These are phyloP conservation scores for Philhelius pedissequus DNA, from an alignment of 2,888 invertebrate genomes.

Conservation along the genomic window DNA sequence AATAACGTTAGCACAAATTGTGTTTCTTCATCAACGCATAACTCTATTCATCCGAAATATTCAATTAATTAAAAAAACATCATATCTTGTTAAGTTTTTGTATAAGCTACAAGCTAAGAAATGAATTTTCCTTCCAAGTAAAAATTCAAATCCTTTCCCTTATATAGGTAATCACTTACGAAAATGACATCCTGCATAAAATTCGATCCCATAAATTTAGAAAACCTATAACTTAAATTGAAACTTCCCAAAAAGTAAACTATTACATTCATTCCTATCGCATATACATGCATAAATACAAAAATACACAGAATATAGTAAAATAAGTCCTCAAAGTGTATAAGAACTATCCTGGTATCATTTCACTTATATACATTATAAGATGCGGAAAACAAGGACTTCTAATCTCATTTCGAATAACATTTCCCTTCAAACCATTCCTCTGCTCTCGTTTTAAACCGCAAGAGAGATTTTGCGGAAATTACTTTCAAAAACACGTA, in stretches of 20 bases:
- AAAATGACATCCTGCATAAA: slow-evolving; percentile 45
- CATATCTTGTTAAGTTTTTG: too few relatives aligned
- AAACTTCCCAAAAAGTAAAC: slow-evolving; percentile 63
- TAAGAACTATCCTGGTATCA: slow-evolving; percentile 30
- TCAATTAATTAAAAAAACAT: too few relatives aligned
- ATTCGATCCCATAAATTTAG: slow-evolving; percentile 56
- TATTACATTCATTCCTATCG: slow-evolving; percentile 39
- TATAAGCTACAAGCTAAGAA: neutral
- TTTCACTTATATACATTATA: slow-evolving; percentile 18
- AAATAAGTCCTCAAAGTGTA: slow-evolving; percentile 14
- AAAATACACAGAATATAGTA: too few relatives aligned
- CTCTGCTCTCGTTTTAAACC: slow-evolving; percentile 18
- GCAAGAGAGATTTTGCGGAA: slow-evolving; percentile 68
- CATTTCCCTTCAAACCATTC: slow-evolving; percentile 26
- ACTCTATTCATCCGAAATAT: too few relatives aligned
- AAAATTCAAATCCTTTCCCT: neutral
- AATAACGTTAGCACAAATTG: too few relatives aligned
- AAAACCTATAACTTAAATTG: slow-evolving; percentile 67
- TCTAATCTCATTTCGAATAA: slow-evolving; percentile 66
- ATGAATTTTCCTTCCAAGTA: neutral
- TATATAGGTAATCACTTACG: slow-evolving; percentile 27
- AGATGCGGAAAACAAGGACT: slow-evolving; percentile 57
- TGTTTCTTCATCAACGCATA: too few relatives aligned
- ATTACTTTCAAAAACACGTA: slow-evolving; percentile 69
- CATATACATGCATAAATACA: too few relatives aligned